Conservation (phyloP, 2,113 vertebrate species). For the mouse (Mus musculus) region DNA sequence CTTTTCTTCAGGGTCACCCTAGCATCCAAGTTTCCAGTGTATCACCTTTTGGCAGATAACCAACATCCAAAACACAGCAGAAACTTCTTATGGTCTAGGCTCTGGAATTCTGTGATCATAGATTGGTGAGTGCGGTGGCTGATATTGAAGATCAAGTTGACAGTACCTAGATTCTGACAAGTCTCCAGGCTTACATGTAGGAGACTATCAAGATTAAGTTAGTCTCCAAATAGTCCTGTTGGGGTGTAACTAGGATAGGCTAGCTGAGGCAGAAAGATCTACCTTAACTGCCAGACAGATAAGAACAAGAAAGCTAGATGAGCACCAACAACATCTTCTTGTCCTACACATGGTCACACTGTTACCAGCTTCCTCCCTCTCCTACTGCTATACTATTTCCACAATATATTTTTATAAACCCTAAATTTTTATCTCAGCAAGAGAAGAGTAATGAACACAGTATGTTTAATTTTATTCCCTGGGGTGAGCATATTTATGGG, state of each 20-base stretch:
- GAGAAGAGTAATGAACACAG: not conserved
- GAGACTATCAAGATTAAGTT: not conserved
- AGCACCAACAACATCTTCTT: not conserved
- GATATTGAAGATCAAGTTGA: too few relatives aligned
- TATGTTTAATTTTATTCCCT: not conserved
- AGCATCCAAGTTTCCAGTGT: not conserved
- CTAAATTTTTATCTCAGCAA: not conserved
- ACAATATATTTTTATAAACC: too few relatives aligned
- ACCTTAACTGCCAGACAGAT: not conserved
- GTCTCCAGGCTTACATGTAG: not conserved
- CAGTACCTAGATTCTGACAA: too few relatives aligned
- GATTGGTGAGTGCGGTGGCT: not conserved
- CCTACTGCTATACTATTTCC: not conserved
- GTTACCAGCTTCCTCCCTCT: accelerated
- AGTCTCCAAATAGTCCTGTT: too few relatives aligned
- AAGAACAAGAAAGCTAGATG: not conserved
- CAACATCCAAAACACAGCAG: not conserved
- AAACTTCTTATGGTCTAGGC: not conserved
- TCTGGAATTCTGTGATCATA: not conserved
- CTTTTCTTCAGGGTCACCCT: too few relatives aligned
- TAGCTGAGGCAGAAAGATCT: not conserved
- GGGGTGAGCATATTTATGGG: not conserved
- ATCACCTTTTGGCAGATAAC: not conserved
- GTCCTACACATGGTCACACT: not conserved
- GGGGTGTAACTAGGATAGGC: not conserved